Conservation (phyloP, 2,113 vertebrate species). For the Chlorodrepanis virens region DNA sequence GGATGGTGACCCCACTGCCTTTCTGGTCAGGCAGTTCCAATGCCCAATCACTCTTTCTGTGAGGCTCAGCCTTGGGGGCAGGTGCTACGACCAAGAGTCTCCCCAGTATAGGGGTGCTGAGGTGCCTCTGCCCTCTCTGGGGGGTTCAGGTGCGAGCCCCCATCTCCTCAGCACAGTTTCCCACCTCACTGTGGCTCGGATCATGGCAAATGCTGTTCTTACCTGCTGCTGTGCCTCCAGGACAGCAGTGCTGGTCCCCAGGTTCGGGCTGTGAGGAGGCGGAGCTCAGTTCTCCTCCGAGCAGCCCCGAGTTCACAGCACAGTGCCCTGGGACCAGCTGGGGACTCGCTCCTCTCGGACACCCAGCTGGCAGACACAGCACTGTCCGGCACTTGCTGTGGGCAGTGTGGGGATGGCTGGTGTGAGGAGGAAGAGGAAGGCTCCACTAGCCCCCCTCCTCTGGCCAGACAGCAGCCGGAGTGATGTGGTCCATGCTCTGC, state of each 20-base stretch:
- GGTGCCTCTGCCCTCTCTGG: background rate
- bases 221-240: rapidly evolving
- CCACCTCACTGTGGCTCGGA: rapidly evolving
- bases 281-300: background rate
- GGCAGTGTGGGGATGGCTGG: rapidly evolving
- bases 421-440: background rate
- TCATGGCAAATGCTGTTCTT: rapidly evolving
- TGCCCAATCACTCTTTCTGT: background rate
- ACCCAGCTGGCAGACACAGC: background rate
- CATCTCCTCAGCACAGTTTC: background rate
- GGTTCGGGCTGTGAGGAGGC: too few species aligned
- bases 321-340: background rate
- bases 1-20: background rate
- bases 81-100: rapidly evolving
- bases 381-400: background rate
- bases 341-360: rapidly evolving
- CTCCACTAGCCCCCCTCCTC: background rate
- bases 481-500: background rate
- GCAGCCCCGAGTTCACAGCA: rapidly evolving
- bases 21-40: background rate
- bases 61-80: background rate
- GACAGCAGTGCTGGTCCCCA: background rate
- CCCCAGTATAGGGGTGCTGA: rapidly evolving
- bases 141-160: rapidly evolving
- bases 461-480: background rate